Evolutionary conservation across 2,888 invertebrate genomes (phyloP).

Genomic region (Venusia cambrica): DNA sequence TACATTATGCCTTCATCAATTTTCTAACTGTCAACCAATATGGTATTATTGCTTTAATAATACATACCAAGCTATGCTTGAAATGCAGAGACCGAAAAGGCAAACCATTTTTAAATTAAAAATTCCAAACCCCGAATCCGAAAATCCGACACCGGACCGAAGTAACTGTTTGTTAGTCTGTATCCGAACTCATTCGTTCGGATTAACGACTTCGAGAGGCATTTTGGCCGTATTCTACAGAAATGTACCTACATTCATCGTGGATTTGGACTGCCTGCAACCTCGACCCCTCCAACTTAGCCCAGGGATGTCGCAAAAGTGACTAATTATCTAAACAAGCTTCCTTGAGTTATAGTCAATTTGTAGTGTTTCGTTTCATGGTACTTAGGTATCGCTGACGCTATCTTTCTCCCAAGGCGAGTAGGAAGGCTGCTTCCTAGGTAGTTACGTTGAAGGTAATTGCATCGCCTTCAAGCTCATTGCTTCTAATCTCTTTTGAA

Average conservation of each 20-base stretch:
- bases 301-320: too few species aligned
- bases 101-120: slow-evolving; percentile 10
- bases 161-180: slow-evolving; percentile 7
- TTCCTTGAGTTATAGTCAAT: too few species aligned
- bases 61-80: too few species aligned
- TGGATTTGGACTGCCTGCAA: too few species aligned
- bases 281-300: too few species aligned
- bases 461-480: slow-evolving; percentile 15
- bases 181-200: slow-evolving; percentile 2
- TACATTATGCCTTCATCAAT: too few species aligned
- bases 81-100: slow-evolving; percentile 8
- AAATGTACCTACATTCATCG: too few species aligned
- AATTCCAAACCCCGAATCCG: slow-evolving; percentile 7
- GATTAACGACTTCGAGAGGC: slow-evolving; percentile 1
- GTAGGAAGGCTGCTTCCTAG: slow-evolving; percentile 3
- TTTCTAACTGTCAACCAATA: too few species aligned
- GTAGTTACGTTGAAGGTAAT: slow-evolving; percentile 10
- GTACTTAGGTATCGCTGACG: too few species aligned
- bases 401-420: slow-evolving; percentile 12
- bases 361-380: too few species aligned
- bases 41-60: too few species aligned
- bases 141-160: slow-evolving; percentile 1
- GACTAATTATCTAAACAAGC: too few species aligned
- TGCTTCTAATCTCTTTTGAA: slow-evolving; percentile 12
- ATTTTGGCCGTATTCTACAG: slow-evolving; percentile 1